Percentiles rank a stretch among this genome's conserved stretches.
phyloP scores from a whole-genome alignment of 2,113 vertebrate species.

The Verasper variegatus region DNA sequence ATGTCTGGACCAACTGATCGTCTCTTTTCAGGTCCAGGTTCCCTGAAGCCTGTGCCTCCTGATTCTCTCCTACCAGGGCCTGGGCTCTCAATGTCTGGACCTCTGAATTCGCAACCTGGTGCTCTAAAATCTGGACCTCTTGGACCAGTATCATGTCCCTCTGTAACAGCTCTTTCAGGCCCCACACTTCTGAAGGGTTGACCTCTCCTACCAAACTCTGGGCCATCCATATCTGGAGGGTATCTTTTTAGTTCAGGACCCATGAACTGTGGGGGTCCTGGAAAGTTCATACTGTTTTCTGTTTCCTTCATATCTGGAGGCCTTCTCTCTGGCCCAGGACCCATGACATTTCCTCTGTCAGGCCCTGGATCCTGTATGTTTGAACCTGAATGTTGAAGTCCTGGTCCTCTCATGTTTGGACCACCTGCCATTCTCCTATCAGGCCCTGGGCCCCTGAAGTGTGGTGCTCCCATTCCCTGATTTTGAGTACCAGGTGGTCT shows the following conservation, averaged over 20 bases:
- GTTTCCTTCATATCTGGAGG: slow-evolving; percentile 12
- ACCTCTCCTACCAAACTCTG: slow-evolving; percentile 29
- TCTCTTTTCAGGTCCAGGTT: slow-evolving; percentile 28
- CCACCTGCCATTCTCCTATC: slow-evolving; percentile 21
- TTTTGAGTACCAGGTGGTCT: background rate
- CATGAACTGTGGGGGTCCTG: slow-evolving; percentile 14
- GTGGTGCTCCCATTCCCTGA: slow-evolving; percentile 20
- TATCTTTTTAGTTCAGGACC: slow-evolving; percentile 9
- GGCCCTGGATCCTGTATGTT: slow-evolving; percentile 8
- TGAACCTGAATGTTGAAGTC: slow-evolving; percentile 25
- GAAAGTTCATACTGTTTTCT: background rate
- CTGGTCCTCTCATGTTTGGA: slow-evolving; percentile 38
- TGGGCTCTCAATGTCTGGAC: background rate
- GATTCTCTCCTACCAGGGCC: slow-evolving; percentile 27
- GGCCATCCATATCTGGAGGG: slow-evolving; percentile 12
- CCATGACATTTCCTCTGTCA: slow-evolving; percentile 20
- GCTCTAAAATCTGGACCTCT: slow-evolving; percentile 31
- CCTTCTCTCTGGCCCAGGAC: slow-evolving; percentile 16
- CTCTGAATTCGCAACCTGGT: slow-evolving; percentile 18
- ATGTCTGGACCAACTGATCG: slow-evolving; percentile 26
- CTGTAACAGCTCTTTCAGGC: slow-evolving; percentile 23
- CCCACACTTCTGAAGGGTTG: slow-evolving; percentile 8
- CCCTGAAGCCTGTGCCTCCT: slow-evolving; percentile 7
- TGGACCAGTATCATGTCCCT: slow-evolving; percentile 7
- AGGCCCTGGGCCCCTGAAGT: slow-evolving; percentile 1